These are phyloP conservation scores for Drosophila nigrodunni DNA, from an alignment of 1,140 invertebrate species.

Conservation along the genomic window DNA sequence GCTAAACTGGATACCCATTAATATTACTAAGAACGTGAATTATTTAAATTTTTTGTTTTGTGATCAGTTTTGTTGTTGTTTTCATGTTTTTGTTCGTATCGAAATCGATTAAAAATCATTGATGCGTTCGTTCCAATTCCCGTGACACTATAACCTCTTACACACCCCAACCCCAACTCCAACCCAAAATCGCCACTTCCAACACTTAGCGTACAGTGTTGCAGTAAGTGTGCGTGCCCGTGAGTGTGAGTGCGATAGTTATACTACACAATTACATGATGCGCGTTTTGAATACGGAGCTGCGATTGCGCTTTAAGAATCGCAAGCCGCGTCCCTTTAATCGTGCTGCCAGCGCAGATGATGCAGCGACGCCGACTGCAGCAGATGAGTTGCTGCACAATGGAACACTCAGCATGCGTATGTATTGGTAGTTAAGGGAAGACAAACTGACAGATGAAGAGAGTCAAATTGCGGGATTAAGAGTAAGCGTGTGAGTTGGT, in stretches of 20 bases:
- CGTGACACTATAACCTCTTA: constrained; percentile 10
- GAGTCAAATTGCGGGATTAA: background rate
- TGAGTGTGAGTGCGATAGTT: constrained; percentile 4
- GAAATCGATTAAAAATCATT: constrained; percentile 54
- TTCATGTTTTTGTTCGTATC: constrained; percentile 5
- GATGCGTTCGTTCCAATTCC: constrained; percentile 69
- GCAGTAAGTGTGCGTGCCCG: background rate
- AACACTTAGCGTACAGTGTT: background rate
- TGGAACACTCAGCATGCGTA: constrained; percentile 54
- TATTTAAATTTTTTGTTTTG: constrained; percentile 13
- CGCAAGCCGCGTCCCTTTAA: constrained; percentile 78
- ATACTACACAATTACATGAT: constrained; percentile 27
- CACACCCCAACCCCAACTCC: too few species aligned
- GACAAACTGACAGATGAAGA: background rate
- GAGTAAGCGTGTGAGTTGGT: background rate
- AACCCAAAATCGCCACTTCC: background rate
- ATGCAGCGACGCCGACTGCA: constrained; percentile 47
- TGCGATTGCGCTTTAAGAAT: constrained; percentile 80
- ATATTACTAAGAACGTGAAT: background rate
- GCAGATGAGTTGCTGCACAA: constrained; percentile 25
- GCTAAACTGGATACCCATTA: background rate
- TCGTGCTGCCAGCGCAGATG: constrained; percentile 78
- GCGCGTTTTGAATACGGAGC: constrained; percentile 74
- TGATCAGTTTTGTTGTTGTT: constrained; percentile 15
- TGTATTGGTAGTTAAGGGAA: constrained; percentile 39